Conservation (phyloP, 2,113 vertebrate species). For the Dromiciops gliroides region DNA sequence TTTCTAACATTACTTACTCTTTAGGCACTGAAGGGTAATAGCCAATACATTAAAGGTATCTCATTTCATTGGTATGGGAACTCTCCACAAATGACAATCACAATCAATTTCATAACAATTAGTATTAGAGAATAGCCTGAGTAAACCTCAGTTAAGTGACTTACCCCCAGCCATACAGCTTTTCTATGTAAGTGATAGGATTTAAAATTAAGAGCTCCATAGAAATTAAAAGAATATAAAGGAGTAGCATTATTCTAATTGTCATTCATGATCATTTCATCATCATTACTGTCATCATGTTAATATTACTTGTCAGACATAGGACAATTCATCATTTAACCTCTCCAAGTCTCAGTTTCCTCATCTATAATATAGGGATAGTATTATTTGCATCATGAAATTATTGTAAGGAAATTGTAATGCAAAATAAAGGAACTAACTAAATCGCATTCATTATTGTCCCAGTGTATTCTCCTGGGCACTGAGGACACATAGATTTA, state of each 20-base stretch:
- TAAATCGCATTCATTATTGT: neutral
- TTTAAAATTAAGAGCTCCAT: neutral
- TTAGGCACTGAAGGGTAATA: neutral
- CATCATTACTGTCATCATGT: neutral
- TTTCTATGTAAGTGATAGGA: neutral
- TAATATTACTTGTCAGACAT: neutral
- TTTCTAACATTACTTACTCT: neutral
- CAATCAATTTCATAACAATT: neutral
- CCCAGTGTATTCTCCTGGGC: neutral
- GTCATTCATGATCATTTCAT: neutral
- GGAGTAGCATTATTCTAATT: neutral
- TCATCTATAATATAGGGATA: neutral
- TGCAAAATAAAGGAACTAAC: neutral
- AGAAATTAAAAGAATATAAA: neutral
- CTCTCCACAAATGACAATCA: neutral
- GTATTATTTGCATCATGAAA: neutral
- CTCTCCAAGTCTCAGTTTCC: neutral
- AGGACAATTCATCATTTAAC: neutral
- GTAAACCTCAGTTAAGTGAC: neutral
- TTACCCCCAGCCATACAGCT: neutral
- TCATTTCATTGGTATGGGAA: neutral
- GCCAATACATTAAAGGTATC: neutral
- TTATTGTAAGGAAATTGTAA: neutral
- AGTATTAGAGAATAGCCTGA: neutral
- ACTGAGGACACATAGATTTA: neutral